Evolutionary conservation across 2,888 invertebrate genomes (phyloP).

Genomic region (Tricholauxania praeusta): DNA sequence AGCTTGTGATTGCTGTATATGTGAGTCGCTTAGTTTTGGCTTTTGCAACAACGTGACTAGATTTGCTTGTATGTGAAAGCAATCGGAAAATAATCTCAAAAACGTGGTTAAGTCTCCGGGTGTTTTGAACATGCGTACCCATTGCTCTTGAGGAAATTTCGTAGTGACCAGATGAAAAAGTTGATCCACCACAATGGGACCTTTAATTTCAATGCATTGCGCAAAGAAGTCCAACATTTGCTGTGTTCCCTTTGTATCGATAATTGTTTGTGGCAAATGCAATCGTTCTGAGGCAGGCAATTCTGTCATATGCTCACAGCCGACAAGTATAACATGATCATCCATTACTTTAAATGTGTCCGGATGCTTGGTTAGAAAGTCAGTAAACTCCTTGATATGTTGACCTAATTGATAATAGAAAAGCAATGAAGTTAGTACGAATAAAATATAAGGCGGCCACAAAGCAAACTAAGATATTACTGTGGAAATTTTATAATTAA

Average conservation of each 20-base stretch:
- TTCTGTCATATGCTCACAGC: conserved; percentile 77
- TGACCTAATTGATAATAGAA: conserved; percentile 71
- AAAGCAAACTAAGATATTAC: no score
- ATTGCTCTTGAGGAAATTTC: conserved; percentile 81
- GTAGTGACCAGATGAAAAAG: conserved; percentile 85
- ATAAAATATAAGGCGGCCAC: no score
- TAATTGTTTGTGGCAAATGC: conserved; percentile 79
- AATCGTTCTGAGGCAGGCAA: conserved; percentile 76
- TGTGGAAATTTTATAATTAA: no score
- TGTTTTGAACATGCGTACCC: conserved; percentile 91
- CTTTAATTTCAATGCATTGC: conserved; percentile 83
- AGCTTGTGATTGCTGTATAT: conserved; percentile 67
- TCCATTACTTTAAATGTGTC: conserved; percentile 89
- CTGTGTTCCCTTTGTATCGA: conserved; percentile 87
- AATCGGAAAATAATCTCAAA: conserved; percentile 92
- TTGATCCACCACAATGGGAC: conserved; percentile 88
- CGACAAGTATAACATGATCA: conserved; percentile 84
- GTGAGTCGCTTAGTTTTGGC: conserved; percentile 76
- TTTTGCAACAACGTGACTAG: conserved; percentile 86
- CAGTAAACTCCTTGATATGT: conserved; percentile 93
- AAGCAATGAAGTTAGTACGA: neutral
- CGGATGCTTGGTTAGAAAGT: conserved; percentile 86
- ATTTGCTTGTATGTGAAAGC: conserved; percentile 94
- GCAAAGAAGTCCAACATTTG: conserved; percentile 85
- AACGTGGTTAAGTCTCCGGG: conserved; percentile 91